These are phyloP conservation scores for Folsomia candida DNA, from an alignment of 2,888 invertebrate species.

Conservation along the genomic window DNA sequence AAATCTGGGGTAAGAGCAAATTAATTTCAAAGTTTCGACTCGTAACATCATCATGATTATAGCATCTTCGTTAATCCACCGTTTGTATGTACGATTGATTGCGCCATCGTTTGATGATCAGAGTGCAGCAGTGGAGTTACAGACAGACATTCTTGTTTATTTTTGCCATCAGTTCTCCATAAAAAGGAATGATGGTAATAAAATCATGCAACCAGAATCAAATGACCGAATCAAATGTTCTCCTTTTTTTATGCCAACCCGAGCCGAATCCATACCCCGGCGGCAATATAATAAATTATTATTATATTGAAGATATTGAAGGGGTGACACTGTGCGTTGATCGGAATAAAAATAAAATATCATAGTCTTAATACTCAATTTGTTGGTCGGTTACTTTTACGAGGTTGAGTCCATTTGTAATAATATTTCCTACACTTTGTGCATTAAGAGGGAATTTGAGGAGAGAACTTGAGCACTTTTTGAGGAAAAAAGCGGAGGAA, in stretches of 20 bases:
- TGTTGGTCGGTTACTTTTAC: constrained; percentile 1
- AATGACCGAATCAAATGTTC: constrained; percentile 8
- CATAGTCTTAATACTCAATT: not conserved
- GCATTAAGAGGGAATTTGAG: not conserved
- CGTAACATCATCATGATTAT: no score
- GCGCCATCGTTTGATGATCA: no score
- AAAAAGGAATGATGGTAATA: constrained; percentile 7
- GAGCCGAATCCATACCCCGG: not conserved
- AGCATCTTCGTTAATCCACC: no score
- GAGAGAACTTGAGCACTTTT: not conserved
- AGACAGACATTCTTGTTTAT: not conserved
- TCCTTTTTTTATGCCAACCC: not conserved
- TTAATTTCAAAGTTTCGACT: no score
- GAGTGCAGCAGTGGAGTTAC: no score
- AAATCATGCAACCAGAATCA: constrained; percentile 2
- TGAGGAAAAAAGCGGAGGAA: not conserved
- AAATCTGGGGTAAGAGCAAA: no score
- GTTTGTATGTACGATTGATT: no score
- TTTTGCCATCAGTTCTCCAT: not conserved
- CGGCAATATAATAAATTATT: not conserved
- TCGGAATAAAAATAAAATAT: not conserved
- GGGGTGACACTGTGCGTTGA: not conserved
- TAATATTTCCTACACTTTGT: not conserved
- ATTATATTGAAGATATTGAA: not conserved
- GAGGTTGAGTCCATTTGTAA: not conserved